Base-by-base conservation (phyloP, 2,113 vertebrate genomes). In the Phrynocephalus versicolor region DNA sequence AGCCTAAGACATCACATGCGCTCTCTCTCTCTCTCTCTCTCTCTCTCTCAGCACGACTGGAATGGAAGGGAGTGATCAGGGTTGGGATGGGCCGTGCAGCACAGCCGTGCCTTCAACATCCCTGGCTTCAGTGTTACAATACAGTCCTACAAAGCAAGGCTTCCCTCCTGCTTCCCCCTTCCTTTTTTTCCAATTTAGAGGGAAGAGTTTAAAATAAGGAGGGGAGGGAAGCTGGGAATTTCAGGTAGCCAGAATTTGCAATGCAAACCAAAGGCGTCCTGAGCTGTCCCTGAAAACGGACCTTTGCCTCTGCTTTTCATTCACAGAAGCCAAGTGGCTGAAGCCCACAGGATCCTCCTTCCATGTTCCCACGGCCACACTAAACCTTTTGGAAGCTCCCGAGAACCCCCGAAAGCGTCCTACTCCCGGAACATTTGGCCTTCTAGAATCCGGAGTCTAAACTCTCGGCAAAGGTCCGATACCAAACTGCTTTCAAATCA, bases 1-100 rank as follows among this genome's bases (percentile, higher is more conserved):
- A 3, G 8, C 37, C 6, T 21, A 25, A 21, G 39, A 21, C 10
- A 2, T 2, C 4, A 5, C 1, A 8, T 55, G 23, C 13, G 1
- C 14, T 15, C 51, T 35, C 21, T 15, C 5, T 39, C 33, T n/a
- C 9, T 15, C 23, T 12, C 14, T 51, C 6, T 7, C 16, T n/a
- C n/a, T n/a, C n/a, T n/a, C n/a, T n/a, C n/a, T n/a, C 57, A 15
- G 9, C 10, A 33, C 13, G 12, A 12, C 27, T 58, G n/a, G 18
- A 58, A 82, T n/a, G n/a, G 37, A 60, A 75, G 62, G 45, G 79
- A 76, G 67, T 41, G 84, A 33, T 39, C 33, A 27, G 37, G 18
- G 1, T 51, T 3, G 13, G 51, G 64, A 58, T 45, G n/a, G 71
- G 45, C 37, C 1, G 60, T 57, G 12, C 2, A 85, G 51, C 83